A percentile compares a stretch with the other conserved stretches of the same genome.
Conservation (phyloP, 2,888 invertebrate species). For the Drosophila birchii region DNA sequence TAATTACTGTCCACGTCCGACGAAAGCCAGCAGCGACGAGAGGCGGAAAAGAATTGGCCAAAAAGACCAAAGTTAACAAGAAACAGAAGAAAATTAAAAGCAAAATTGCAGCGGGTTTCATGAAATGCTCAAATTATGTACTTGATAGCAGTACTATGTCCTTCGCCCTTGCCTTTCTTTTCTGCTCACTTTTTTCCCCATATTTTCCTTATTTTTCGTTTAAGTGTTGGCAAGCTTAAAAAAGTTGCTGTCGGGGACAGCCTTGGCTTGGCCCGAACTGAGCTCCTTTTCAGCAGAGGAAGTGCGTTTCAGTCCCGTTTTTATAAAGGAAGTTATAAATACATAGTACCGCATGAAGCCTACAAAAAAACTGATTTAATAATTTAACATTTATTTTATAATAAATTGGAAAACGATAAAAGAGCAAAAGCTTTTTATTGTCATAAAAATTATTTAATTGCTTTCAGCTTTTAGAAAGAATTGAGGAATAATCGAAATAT, state of each 20-base stretch:
- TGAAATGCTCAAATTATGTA: conserved; percentile 63
- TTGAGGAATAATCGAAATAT: too few species aligned
- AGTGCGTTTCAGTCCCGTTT: conserved; percentile 13
- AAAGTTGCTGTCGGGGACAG: conserved; percentile 45
- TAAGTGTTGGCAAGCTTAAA: conserved; percentile 31
- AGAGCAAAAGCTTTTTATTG: too few species aligned
- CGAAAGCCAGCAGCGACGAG: conserved; percentile 46
- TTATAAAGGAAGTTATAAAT: not conserved
- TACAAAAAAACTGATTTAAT: not conserved
- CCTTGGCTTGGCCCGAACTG: conserved; percentile 35
- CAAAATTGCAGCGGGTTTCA: conserved; percentile 59
- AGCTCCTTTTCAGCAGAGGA: conserved; percentile 15
- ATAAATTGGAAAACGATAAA: not conserved
- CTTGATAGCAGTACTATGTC: conserved; percentile 37
- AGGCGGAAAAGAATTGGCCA: conserved; percentile 59
- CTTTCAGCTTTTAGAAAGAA: not conserved
- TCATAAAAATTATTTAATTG: not conserved
- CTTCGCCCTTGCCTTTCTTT: conserved; percentile 24
- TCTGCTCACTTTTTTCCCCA: not conserved
- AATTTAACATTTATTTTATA: not conserved
- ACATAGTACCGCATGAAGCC: not conserved
- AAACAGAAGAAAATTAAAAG: conserved; percentile 48
- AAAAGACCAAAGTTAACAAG: conserved; percentile 42
- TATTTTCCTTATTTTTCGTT: conserved; percentile 8
- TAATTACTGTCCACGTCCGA: conserved; percentile 76